A percentile compares a stretch with the other conserved stretches of the same genome.
Conservation (phyloP, 2,113 vertebrate genomes). For the Gallinago jamesoni region DNA sequence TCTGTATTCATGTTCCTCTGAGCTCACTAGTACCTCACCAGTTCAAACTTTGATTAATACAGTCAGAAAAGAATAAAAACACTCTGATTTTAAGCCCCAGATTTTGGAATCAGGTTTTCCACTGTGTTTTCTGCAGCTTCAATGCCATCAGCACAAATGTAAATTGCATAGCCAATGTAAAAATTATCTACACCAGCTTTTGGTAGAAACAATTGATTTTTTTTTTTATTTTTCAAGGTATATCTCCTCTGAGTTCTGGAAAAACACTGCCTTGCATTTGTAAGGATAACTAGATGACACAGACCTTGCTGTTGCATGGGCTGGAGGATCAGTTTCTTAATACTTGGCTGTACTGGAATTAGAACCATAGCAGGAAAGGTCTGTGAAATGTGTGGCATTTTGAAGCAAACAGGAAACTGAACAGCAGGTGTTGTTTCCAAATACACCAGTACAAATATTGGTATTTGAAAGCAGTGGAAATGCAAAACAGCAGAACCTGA, state of each 20-base stretch:
- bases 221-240: background rate
- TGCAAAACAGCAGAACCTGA: background rate
- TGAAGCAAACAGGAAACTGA: background rate
- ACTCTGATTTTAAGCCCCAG: background rate
- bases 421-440: background rate
- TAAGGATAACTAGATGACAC: background rate
- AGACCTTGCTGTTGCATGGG: background rate
- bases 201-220: background rate
- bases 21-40: background rate
- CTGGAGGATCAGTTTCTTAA: background rate
- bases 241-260: background rate
- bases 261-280: background rate
- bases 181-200: background rate
- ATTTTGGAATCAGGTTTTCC: background rate
- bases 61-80: background rate
- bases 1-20: background rate
- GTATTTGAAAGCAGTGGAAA: background rate
- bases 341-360: background rate
- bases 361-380: background rate
- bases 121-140: background rate
- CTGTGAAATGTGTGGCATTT: background rate
- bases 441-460: background rate
- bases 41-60: background rate
- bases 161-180: background rate
- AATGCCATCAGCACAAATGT: background rate